Evolutionary conservation across 2,113 vertebrate species (phyloP), one percentile per base, ranked within the genome.

Genomic region (Oxygymnocypris stewartii): DNA sequence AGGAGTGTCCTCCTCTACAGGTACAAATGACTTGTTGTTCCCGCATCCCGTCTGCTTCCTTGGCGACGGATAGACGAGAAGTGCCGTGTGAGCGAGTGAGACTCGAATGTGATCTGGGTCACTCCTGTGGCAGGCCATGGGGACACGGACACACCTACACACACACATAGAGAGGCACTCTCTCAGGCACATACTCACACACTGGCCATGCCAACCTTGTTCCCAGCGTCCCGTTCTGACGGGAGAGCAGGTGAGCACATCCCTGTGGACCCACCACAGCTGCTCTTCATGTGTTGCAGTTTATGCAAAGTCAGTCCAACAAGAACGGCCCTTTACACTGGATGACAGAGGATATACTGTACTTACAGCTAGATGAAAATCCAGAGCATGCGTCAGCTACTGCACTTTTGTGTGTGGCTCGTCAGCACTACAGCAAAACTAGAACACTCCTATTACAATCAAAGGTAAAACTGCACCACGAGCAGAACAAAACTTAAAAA

Each of bases 11-110:
- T 95, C 96, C 95, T 96, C 96, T 94, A 94, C 95, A 93, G 95
- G 95, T 95, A 96, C 95, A 97, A 96, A 96, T 94, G 95, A 94
- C 95, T 96, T 96, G 89, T 96, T 97, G 96, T 97, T 97, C 93
- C 94, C 90, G 88, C 1, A 84, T 92, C 92, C 95, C 78, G 94
- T 94, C 95, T 95, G 96, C 95, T 94, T 96, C 95, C 96, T 95
- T 95, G 95, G 96, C 95, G 96, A 96, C 92, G 93, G 96, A 97
- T 92, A 96, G 96, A 96, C 92, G 95, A 96, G 96, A 96, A 94
- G 95, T 61, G 67, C 76, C 49, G 65, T 92, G 93, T 94, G 92
- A 93, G 96, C 93, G 90, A 75, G 92, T 94, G 95, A 94, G 95
- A 96, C 93, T 95, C 94, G 94, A 95, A 96, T 93, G 94, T 94